phyloP scores from a whole-genome alignment of 2,888 invertebrate genomes.

The Odontothrips loti region DNA sequence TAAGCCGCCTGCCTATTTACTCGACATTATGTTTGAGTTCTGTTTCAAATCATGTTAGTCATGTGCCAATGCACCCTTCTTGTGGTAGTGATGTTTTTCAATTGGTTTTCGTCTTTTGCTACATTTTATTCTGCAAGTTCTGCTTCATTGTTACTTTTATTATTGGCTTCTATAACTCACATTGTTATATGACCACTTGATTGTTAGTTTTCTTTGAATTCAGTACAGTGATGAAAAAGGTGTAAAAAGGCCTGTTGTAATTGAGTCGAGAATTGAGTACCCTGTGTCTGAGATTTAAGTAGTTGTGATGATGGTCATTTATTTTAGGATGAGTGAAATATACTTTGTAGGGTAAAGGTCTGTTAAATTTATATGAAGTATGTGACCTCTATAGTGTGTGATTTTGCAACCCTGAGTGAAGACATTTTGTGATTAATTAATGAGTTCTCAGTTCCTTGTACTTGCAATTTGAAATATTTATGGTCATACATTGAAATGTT shows the following conservation, averaged over 20 bases:
- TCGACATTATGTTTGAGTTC: background rate
- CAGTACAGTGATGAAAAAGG: background rate
- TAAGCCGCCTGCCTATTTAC: background rate
- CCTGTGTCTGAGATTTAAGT: too few species aligned
- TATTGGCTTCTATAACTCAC: too few species aligned
- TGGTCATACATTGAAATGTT: background rate
- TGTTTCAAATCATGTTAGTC: background rate
- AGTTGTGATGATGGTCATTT: too few species aligned
- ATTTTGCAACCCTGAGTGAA: too few species aligned
- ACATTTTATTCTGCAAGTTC: background rate
- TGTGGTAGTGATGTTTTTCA: background rate
- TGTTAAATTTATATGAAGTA: background rate
- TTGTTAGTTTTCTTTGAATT: background rate
- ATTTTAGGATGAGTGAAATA: too few species aligned
- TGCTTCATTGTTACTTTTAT: background rate
- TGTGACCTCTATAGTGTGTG: too few species aligned
- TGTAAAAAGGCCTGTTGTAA: too few species aligned
- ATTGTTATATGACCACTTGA: background rate
- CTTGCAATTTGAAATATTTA: too few species aligned
- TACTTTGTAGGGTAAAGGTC: too few species aligned
- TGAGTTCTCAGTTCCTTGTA: too few species aligned
- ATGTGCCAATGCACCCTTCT: background rate
- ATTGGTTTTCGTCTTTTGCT: background rate
- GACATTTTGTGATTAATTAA: too few species aligned
- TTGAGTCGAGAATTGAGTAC: too few species aligned